These are phyloP conservation scores for Champsocephalus esox DNA, from an alignment of 2,797 vertebrate species.

Conservation along the genomic window DNA sequence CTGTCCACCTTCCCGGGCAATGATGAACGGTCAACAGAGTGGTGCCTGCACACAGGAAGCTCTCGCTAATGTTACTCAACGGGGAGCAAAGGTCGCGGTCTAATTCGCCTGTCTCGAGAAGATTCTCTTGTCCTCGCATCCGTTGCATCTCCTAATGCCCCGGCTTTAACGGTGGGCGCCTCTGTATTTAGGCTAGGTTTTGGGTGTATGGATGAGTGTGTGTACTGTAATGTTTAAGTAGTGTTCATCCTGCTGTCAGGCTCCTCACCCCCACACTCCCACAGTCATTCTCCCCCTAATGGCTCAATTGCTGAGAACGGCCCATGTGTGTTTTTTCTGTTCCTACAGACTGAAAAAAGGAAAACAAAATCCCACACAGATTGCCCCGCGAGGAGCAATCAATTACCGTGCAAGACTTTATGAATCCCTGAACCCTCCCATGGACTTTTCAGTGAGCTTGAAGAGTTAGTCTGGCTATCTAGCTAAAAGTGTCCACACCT, in stretches of 20 bases:
- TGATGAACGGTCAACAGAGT: conserved; percentile 90
- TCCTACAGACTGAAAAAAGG: conserved; percentile 71
- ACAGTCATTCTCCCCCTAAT: conserved; percentile 60
- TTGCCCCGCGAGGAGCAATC: conserved; percentile 79
- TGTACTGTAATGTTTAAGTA: conserved; percentile 80
- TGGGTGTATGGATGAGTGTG: conserved; percentile 59
- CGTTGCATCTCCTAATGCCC: conserved; percentile 76
- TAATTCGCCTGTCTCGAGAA: conserved; percentile 87
- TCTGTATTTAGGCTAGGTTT: conserved; percentile 82
- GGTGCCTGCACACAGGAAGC: conserved; percentile 91
- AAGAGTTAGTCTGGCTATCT: conserved; percentile 45
- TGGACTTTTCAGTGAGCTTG: conserved; percentile 46
- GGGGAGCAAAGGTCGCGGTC: conserved; percentile 90
- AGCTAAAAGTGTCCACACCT: conserved; percentile 60
- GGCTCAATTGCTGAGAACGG: conserved; percentile 67
- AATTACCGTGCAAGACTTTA: conserved; percentile 72
- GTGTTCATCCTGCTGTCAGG: conserved; percentile 73
- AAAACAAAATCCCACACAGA: conserved; percentile 80
- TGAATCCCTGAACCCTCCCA: conserved; percentile 70
- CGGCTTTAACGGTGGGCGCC: conserved; percentile 78
- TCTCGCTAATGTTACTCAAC: conserved; percentile 86
- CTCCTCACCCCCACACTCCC: conserved; percentile 46
- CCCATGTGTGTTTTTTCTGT: conserved; percentile 72
- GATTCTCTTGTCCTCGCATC: conserved; percentile 82
- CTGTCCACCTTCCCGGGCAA: conserved; percentile 82